phyloP scores from a whole-genome alignment of 2,888 invertebrate genomes.

The Zeuzera pyrina region DNA sequence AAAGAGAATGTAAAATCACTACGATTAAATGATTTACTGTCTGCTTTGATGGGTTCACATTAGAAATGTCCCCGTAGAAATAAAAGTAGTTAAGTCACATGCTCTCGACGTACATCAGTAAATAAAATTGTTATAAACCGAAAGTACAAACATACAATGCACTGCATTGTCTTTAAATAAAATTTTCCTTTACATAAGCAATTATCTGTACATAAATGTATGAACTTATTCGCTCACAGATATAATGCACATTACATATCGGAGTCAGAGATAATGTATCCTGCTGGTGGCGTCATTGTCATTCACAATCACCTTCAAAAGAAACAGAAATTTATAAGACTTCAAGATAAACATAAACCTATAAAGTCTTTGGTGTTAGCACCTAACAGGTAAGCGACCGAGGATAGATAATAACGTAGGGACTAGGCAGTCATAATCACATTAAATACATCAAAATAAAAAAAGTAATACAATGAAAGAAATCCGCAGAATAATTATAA shows the following conservation, averaged over 20 bases:
- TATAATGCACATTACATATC: conserved; percentile 82
- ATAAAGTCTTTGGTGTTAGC: conserved; percentile 76
- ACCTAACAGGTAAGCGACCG: conserved; percentile 78
- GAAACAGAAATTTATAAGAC: conserved; percentile 81
- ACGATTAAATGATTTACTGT: no score
- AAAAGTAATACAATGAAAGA: no score
- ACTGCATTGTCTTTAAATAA: conserved; percentile 1
- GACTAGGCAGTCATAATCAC: no score
- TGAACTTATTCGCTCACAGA: conserved; percentile 33
- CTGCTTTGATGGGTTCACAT: no score
- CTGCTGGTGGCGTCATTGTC: conserved; percentile 83
- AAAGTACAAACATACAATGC: conserved; percentile 1
- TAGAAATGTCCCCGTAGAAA: no score
- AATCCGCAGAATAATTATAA: no score
- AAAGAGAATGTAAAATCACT: no score
- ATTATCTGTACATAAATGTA: conserved; percentile 7
- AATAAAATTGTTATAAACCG: no score
- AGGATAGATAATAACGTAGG: no score
- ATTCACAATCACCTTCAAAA: conserved; percentile 82
- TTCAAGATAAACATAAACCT: conserved; percentile 77
- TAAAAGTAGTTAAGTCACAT: no score
- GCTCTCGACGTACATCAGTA: no score
- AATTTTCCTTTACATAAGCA: conserved; percentile 1
- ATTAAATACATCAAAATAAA: no score
- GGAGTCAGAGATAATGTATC: conserved; percentile 85